Percentiles rank a stretch among this genome's conserved stretches.
These are phyloP conservation scores for Rhingia campestris DNA, from an alignment of 2,888 invertebrate genomes.

Conservation along the genomic window DNA sequence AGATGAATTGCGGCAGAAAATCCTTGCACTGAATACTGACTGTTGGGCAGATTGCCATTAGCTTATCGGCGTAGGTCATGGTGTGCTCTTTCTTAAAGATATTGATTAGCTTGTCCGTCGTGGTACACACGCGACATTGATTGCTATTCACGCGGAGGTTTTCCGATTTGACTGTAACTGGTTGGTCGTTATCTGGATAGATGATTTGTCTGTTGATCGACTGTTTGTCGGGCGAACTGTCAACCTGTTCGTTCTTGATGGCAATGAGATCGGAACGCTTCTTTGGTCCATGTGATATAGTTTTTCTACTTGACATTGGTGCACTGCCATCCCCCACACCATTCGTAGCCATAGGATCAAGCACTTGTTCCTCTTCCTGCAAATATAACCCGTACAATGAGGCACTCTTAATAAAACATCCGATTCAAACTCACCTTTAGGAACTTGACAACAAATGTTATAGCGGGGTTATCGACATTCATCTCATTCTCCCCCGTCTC, in stretches of 20 bases:
- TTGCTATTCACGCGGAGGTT: slow-evolving; percentile 78
- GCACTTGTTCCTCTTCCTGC: slow-evolving; percentile 67
- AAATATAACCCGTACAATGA: not conserved
- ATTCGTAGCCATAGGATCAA: slow-evolving; percentile 59
- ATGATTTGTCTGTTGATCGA: slow-evolving; percentile 58
- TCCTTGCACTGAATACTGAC: slow-evolving; percentile 81
- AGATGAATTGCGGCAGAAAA: slow-evolving; percentile 82
- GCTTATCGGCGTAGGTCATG: slow-evolving; percentile 81
- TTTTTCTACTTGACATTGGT: slow-evolving; percentile 19
- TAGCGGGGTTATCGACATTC: slow-evolving; percentile 57
- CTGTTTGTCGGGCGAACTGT: slow-evolving; percentile 36
- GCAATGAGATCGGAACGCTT: slow-evolving; percentile 67
- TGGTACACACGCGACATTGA: slow-evolving; percentile 81
- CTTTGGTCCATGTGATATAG: slow-evolving; percentile 72
- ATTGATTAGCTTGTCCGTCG: slow-evolving; percentile 78
- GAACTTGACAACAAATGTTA: slow-evolving; percentile 53
- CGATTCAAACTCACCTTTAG: slow-evolving; percentile 48
- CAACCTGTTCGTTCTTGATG: slow-evolving; percentile 45
- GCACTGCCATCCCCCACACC: not conserved
- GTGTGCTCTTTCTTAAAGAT: slow-evolving; percentile 80
- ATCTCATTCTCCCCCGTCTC: slow-evolving; percentile 60
- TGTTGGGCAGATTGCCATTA: slow-evolving; percentile 81
- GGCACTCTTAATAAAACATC: too few species aligned
- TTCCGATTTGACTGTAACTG: slow-evolving; percentile 62
- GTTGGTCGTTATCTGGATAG: slow-evolving; percentile 45